These are phyloP conservation scores for Drosophila persimilis DNA, from an alignment of 1,140 invertebrate genomes.

Conservation along the genomic window DNA sequence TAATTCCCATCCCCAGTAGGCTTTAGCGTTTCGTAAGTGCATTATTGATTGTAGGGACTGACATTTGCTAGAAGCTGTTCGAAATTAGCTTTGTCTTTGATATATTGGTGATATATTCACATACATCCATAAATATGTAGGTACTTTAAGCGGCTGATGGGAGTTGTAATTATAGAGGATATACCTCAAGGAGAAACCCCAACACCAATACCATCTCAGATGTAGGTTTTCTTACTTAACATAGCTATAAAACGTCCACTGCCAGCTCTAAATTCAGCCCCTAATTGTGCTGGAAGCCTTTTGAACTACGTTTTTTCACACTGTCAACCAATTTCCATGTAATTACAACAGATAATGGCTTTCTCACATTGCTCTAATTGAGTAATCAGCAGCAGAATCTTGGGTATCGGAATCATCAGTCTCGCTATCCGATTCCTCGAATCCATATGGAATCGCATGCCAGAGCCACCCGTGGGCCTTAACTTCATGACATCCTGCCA, in stretches of 20 bases:
- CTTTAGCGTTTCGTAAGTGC: no score
- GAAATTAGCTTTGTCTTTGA: no score
- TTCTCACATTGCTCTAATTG: constrained; percentile 63
- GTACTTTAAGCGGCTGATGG: no score
- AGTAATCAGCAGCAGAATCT: constrained; percentile 55
- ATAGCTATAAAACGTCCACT: no score
- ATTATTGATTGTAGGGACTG: no score
- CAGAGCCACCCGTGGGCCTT: constrained; percentile 38
- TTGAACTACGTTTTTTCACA: background rate
- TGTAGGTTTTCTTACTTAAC: no score
- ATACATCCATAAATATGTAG: no score
- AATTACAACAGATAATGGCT: constrained; percentile 47
- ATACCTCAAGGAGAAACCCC: no score
- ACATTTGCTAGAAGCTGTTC: no score
- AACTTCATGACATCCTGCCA: constrained; percentile 53
- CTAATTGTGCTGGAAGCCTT: constrained; percentile 20
- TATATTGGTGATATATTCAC: no score
- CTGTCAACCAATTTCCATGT: constrained; percentile 47
- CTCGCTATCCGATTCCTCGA: constrained; percentile 9
- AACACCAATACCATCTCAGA: no score
- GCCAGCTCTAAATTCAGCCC: constrained; percentile 35
- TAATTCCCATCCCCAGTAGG: background rate
- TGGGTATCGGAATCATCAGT: constrained; percentile 9
- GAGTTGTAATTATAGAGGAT: no score
- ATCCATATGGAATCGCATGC: background rate